phyloP scores from a whole-genome alignment of 2,797 vertebrate species.

The Micrastur ruficollis region DNA sequence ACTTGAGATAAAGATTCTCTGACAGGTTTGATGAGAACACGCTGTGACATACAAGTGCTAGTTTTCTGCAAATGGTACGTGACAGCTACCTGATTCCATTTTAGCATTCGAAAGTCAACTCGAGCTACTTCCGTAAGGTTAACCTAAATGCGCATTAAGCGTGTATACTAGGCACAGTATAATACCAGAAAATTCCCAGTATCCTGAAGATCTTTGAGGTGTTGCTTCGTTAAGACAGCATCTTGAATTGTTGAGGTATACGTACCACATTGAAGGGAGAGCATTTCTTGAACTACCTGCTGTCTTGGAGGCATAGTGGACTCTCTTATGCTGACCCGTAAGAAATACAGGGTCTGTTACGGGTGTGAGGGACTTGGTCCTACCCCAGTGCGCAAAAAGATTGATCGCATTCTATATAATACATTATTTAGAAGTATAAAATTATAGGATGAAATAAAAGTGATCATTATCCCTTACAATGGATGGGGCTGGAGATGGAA shows the following conservation, averaged over 20 bases:
- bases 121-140: not conserved
- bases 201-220: not conserved
- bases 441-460: not conserved
- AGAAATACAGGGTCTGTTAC: not conserved
- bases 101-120: not conserved
- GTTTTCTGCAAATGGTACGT: not conserved
- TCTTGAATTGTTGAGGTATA: not conserved
- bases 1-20: not conserved
- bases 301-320: not conserved
- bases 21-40: not conserved
- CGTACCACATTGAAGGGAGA: rapidly evolving
- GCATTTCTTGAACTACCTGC: not conserved
- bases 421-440: not conserved
- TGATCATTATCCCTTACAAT: not conserved
- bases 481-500: not conserved
- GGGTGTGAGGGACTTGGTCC: not conserved
- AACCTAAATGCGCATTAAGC: not conserved
- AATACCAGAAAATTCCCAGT: not conserved
- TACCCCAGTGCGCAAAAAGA: not conserved
- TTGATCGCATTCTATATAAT: rapidly evolving
- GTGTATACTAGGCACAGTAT: rapidly evolving
- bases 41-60: not conserved
- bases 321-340: not conserved
- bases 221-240: not conserved
- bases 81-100: not conserved